Base-by-base conservation (phyloP, 2,888 invertebrate species). In the Hyposoter dolosus region DNA sequence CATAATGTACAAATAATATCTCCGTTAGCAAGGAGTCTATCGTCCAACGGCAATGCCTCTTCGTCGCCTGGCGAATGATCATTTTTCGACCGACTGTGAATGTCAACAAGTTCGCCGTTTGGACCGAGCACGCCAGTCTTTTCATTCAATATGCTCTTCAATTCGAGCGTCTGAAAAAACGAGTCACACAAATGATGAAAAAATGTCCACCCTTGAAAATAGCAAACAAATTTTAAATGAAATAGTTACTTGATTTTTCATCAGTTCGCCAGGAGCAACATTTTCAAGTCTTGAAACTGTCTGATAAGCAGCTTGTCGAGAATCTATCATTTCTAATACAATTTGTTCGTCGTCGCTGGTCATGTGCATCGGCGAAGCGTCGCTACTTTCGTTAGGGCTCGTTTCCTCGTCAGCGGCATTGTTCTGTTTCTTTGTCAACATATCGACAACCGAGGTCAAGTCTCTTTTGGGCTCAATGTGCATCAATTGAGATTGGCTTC, bases 271-370 rank as follows among this genome's bases (percentile, higher is more conserved):
- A 88, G 95, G 94, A 43, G 81, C 92, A 91, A 66, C 94, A 89
- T 72, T 93, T 86, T 88, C 92, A 89, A 83, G 94, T 92, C 88
- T 90, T 81, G 88, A 88, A 90, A 96, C 90, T 83, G 96, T 96
- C 94, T 97, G 97, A 92, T 96, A 97, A 0, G 96, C 96, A 40
- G 96, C 97, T 95, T 95, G 68, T 89, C 95, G 96, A 53, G 95
- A 95, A 10, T 96, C 95, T 86, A 97, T 96, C 82, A 94, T 93
- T 90, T 96, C 95, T 60, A 96, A 92, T 43, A 87, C 77, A 6
- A 91, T 79, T 71, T 86, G 87, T 60, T 88, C 88, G 2, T 81
- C 84, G 56, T 88, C 84, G 28, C 75, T 85, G 0, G 77, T 10
- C 3, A 88, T 85, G 6, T 63, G 68, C 28, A 83, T 53, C 6